Evolutionary conservation across 1,140 invertebrate species (phyloP), one percentile per base, ranked within the genome.

Genomic region (Aplysia californica): DNA sequence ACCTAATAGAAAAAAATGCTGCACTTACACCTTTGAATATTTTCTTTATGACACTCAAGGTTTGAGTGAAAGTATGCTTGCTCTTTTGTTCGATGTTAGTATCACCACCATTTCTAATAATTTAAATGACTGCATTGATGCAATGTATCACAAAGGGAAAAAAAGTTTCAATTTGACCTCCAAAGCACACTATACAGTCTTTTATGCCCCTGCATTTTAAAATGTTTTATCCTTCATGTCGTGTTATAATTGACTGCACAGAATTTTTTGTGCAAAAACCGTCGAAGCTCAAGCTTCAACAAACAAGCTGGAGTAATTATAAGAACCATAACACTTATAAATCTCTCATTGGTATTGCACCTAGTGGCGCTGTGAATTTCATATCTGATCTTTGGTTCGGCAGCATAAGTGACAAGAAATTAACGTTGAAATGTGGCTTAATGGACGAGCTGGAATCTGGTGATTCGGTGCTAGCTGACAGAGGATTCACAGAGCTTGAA

Each of bases 311-410:
- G 15, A 66, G 64, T 66, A 31, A 18, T 31, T 66, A 66, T 29
- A 66, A 69, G 39, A 69, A 69, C 31, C 39, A 69, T 41, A 50
- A 39, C 21, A 69, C 67, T 23, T 3, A 44, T 18, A 69, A 41
- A 31, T 5, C 38, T 23, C 29, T 69, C 3, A 50, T 69, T 18
- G 39, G 67, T 18, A 69, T 69, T n/a, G 26, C 39, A 41, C 67
- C 67, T 26, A 41, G 3, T 44, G 67, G 67, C 6, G 67, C 67
- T 44, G 50, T 69, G n/a, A 23, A 36, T 26, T 69, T 69, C 50
- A 44, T 69, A n/a, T 69, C 67, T 23, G 67, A 69, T 44, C 21
- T 69, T 39, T 69, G 41, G 36, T 10, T 44, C 4, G 67, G 67
- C 36, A 44, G 39, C 29, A 69, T 69, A 23, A 18, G 38, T 41